These are phyloP conservation scores for Lacerta agilis DNA, from an alignment of 2,797 vertebrate genomes.

Conservation along the genomic window DNA sequence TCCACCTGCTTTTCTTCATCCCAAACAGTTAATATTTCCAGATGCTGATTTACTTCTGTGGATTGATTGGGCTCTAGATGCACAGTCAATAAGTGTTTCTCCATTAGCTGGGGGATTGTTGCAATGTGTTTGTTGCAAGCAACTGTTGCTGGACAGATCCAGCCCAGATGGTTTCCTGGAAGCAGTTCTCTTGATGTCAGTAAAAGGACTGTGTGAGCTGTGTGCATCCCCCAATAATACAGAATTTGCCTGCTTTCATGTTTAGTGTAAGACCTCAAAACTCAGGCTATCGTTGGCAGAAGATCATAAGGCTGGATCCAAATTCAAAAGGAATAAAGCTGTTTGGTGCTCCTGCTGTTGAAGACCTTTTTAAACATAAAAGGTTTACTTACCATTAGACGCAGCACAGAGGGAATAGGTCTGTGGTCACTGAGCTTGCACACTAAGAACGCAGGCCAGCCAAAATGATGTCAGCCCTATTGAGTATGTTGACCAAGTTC, in stretches of 20 bases:
- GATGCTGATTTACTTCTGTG: slow-evolving; percentile 65
- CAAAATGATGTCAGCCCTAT: background rate
- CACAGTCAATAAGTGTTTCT: slow-evolving; percentile 59
- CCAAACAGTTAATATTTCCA: slow-evolving; percentile 62
- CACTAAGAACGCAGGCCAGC: background rate
- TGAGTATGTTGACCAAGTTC: background rate
- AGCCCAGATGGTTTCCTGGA: slow-evolving; percentile 58
- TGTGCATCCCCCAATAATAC: slow-evolving; percentile 15
- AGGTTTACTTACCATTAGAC: background rate
- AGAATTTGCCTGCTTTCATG: slow-evolving; percentile 38
- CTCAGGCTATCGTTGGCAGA: slow-evolving; percentile 39
- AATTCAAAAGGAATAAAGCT: slow-evolving; percentile 42
- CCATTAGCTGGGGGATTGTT: slow-evolving; percentile 51
- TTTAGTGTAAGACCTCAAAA: slow-evolving; percentile 34
- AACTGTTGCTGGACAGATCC: slow-evolving; percentile 47
- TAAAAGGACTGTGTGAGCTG: slow-evolving; percentile 11
- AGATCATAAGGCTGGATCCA: slow-evolving; percentile 24
- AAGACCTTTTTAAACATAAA: background rate
- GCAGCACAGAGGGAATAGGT: background rate
- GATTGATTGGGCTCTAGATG: slow-evolving; percentile 62
- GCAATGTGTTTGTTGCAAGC: slow-evolving; percentile 50
- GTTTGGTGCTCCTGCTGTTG: background rate
- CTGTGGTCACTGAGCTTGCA: background rate
- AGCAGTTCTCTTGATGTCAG: slow-evolving; percentile 40
- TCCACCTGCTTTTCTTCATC: slow-evolving; percentile 53